Evolutionary conservation across 2,797 vertebrate genomes (phyloP).

Genomic region (Pangasius sanitwongsei): DNA sequence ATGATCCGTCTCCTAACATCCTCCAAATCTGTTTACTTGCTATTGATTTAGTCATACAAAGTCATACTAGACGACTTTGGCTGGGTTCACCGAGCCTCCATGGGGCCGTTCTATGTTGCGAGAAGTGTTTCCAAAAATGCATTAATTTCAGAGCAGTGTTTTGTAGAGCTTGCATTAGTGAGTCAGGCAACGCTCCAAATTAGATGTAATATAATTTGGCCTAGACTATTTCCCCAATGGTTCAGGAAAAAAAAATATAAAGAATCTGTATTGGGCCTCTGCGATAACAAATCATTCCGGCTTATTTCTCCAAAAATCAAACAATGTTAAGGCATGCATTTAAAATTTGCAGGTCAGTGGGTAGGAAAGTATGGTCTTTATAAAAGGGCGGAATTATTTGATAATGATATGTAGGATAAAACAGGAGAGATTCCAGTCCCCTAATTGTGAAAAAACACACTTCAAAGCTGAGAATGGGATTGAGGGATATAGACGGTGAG

Average conservation of each 20-base stretch:
- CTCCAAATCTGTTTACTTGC: constrained; percentile 47
- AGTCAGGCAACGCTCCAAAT: constrained; percentile 45
- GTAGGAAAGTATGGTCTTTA: neutral
- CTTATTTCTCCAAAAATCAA: constrained; percentile 4
- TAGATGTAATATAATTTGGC: constrained; percentile 45
- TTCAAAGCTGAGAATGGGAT: neutral
- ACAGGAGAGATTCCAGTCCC: neutral
- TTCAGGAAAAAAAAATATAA: neutral
- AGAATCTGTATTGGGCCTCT: neutral
- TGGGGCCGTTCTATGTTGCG: constrained; percentile 44
- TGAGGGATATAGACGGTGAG: neutral
- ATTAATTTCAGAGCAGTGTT: constrained; percentile 51
- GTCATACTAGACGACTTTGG: constrained; percentile 36
- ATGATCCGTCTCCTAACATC: constrained; percentile 30
- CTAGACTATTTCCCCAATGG: constrained; percentile 40
- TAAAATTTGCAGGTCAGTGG: neutral
- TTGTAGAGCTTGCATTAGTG: constrained; percentile 45
- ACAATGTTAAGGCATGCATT: neutral
- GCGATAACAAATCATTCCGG: neutral
- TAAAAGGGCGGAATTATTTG: neutral
- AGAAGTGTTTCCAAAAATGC: constrained; percentile 49
- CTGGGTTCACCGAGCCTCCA: constrained; percentile 38
- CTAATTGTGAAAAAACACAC: neutral
- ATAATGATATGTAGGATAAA: neutral
- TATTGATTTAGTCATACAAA: constrained; percentile 56